Evolutionary conservation across 2,888 invertebrate species (phyloP).

Genomic region (Nephrotoma flavescens): DNA sequence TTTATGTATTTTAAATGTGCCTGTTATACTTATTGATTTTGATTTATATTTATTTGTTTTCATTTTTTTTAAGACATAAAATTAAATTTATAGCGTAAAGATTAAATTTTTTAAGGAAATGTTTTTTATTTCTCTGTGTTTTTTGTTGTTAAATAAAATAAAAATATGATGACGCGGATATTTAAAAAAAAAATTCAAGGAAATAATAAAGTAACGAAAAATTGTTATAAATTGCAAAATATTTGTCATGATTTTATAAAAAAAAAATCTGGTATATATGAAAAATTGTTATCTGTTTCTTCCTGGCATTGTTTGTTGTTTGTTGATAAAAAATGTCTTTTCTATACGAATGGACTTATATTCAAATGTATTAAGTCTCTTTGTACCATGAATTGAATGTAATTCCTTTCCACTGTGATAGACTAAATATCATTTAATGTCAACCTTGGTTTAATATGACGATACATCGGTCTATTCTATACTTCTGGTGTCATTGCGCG

Average conservation of each 20-base stretch:
- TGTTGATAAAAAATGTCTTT: neutral
- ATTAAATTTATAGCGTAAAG: neutral
- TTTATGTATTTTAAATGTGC: neutral
- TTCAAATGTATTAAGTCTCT: neutral
- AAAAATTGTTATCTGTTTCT: neutral
- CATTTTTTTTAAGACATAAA: neutral
- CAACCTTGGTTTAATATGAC: too few species aligned
- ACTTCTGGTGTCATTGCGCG: too few species aligned
- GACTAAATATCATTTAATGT: neutral
- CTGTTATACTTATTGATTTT: neutral
- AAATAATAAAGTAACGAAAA: neutral
- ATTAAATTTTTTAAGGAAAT: neutral
- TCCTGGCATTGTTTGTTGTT: neutral
- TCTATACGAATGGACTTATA: neutral
- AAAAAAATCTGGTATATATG: neutral
- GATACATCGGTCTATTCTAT: too few species aligned
- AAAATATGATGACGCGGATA: neutral
- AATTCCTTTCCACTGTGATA: neutral
- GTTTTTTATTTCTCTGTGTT: neutral
- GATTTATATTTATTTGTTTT: neutral
- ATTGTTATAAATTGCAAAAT: neutral
- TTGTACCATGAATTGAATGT: neutral
- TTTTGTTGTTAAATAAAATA: neutral
- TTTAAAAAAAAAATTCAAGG: neutral
- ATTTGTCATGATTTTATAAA: neutral